Evolutionary conservation across 2,113 vertebrate species (phyloP).

Genomic region (Limnothrissa miodon): DNA sequence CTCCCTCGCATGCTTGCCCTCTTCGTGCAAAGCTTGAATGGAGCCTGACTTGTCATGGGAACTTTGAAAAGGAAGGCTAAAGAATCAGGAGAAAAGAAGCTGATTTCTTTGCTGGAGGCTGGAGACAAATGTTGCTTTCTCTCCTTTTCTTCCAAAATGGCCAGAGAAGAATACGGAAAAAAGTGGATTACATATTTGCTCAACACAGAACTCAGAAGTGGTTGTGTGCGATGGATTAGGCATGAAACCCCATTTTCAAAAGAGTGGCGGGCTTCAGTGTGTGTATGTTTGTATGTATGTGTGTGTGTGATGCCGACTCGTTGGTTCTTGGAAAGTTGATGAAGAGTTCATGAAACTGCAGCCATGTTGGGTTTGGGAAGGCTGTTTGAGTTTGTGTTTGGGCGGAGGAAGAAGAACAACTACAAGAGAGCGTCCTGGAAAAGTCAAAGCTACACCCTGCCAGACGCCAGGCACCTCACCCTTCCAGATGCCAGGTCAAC

Average conservation of each 20-base stretch:
- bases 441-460: conserved; percentile 47
- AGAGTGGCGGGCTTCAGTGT: neutral
- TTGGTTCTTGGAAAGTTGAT: neutral
- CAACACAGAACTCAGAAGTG: neutral
- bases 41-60: too few relatives aligned
- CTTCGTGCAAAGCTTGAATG: too few relatives aligned
- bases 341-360: neutral
- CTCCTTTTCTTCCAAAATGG: neutral
- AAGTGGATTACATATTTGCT: neutral
- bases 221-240: neutral
- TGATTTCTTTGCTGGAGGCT: neutral
- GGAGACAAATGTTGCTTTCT: neutral
- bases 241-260: neutral
- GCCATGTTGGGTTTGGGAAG: conserved; percentile 38
- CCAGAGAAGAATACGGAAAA: too few relatives aligned
- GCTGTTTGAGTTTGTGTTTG: conserved; percentile 37
- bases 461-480: conserved; percentile 36
- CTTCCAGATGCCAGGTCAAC: too few relatives aligned
- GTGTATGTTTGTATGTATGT: neutral
- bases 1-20: too few relatives aligned
- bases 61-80: neutral
- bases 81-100: neutral
- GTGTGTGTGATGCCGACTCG: neutral
- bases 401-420: conserved; percentile 32
- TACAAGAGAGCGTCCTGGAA: conserved; percentile 46